Conservation (phyloP, 2,113 vertebrate genomes). For the Paralichthys olivaceus region DNA sequence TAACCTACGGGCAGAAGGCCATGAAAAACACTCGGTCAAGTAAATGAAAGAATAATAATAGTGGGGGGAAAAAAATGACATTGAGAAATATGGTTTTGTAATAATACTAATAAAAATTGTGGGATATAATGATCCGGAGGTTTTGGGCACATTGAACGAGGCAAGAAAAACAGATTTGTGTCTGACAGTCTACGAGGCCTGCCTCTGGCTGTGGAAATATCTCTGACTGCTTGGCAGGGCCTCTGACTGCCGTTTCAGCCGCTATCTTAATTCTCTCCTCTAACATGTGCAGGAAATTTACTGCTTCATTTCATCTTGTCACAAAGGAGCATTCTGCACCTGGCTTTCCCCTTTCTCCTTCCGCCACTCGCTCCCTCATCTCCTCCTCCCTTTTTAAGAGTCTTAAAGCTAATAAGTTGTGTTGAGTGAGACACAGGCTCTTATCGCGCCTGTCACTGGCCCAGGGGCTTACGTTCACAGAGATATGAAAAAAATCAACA, state of each 20-base stretch:
- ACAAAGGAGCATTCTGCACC: constrained; percentile 74
- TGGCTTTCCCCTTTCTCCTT: constrained; percentile 49
- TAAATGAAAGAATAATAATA: constrained; percentile 76
- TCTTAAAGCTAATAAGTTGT: constrained; percentile 69
- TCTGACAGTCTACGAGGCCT: constrained; percentile 48
- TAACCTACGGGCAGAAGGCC: constrained; percentile 65
- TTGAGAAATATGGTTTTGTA: constrained; percentile 74
- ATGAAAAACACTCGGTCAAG: constrained; percentile 68
- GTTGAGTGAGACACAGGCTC: constrained; percentile 61
- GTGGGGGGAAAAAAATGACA: constrained; percentile 53
- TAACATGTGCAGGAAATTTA: constrained; percentile 81
- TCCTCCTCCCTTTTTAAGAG: constrained; percentile 49
- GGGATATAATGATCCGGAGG: constrained; percentile 67
- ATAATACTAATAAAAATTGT: constrained; percentile 69
- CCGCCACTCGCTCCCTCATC: constrained; percentile 19
- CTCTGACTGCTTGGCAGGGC: constrained; percentile 62
- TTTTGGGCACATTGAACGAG: constrained; percentile 58
- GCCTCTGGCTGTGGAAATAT: constrained; percentile 71
- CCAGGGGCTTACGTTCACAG: constrained; percentile 29
- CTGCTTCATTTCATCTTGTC: constrained; percentile 77
- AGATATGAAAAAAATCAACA: constrained; percentile 27
- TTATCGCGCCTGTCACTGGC: constrained; percentile 52
- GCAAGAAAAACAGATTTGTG: constrained; percentile 64
- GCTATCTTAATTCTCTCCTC: constrained; percentile 76
- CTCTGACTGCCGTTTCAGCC: constrained; percentile 62